Percentiles rank a stretch among this genome's conserved stretches.
Conservation (phyloP, 2,113 vertebrate species). For the Actenoides lindsayi region DNA sequence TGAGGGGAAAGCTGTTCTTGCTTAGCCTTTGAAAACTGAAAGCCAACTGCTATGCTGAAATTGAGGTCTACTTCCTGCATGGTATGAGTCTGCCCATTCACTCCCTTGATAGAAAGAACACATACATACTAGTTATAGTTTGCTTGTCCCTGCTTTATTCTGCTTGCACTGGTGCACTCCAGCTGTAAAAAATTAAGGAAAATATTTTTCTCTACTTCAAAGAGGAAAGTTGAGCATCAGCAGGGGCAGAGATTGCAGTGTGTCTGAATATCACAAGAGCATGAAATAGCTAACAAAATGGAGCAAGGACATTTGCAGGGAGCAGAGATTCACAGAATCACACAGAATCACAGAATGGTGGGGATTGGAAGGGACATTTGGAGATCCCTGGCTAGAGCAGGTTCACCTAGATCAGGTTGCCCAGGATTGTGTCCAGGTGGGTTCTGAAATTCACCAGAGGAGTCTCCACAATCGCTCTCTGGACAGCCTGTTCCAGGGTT, state of each 20-base stretch:
- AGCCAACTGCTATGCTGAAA: neutral
- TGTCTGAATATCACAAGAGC: neutral
- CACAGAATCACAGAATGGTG: too few relatives aligned
- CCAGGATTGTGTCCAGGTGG: too few relatives aligned
- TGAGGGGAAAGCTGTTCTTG: neutral
- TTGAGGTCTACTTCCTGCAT: neutral
- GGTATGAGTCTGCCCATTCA: neutral
- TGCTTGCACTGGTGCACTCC: neutral
- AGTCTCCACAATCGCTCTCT: too few relatives aligned
- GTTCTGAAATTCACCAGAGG: too few relatives aligned
- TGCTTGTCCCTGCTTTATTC: neutral
- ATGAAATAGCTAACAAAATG: neutral
- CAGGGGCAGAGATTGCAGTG: neutral
- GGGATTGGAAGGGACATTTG: too few relatives aligned
- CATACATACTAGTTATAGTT: neutral
- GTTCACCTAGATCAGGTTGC: too few relatives aligned
- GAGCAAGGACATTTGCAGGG: neutral
- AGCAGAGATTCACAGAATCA: neutral
- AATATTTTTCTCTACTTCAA: neutral
- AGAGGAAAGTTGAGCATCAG: neutral
- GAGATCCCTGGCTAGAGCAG: too few relatives aligned
- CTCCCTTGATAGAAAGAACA: neutral
- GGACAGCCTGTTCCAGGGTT: too few relatives aligned
- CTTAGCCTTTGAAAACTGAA: neutral
- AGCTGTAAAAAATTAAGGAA: neutral